These are phyloP conservation scores for Drosophila austrosaltans DNA, from an alignment of 2,888 invertebrate species.

Conservation along the genomic window DNA sequence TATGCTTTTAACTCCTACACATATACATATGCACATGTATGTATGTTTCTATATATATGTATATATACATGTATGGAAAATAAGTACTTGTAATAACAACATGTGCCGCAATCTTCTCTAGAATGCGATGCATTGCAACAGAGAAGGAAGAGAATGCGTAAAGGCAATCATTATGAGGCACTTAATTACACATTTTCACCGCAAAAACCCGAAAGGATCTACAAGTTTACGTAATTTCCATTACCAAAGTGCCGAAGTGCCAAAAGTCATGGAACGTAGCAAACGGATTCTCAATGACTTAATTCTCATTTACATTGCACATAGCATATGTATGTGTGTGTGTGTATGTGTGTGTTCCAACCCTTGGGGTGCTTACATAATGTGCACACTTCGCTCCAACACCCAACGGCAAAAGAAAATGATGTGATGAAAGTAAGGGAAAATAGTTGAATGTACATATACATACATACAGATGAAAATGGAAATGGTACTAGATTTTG, in stretches of 20 bases:
- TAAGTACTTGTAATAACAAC: conserved; percentile 6
- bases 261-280: conserved; percentile 1
- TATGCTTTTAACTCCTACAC: background rate
- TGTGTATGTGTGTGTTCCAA: conserved; percentile 14
- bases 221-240: conserved; percentile 12
- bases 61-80: background rate
- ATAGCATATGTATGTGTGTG: background rate
- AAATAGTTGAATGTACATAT: conserved; percentile 7
- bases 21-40: background rate
- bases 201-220: conserved; percentile 7
- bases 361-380: conserved; percentile 37
- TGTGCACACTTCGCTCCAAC: conserved; percentile 28
- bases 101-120: conserved; percentile 4
- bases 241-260: conserved; percentile 13
- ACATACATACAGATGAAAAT: background rate
- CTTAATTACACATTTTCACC: conserved; percentile 12
- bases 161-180: conserved; percentile 13
- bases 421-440: background rate
- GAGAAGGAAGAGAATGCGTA: background rate
- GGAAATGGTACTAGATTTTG: background rate
- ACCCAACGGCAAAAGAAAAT: conserved; percentile 5
- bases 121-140: background rate
- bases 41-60: background rate
- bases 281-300: conserved; percentile 44
- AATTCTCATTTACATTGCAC: conserved; percentile 42